Conservation (phyloP, 2,888 invertebrate genomes). For the Orthosia incerta region DNA sequence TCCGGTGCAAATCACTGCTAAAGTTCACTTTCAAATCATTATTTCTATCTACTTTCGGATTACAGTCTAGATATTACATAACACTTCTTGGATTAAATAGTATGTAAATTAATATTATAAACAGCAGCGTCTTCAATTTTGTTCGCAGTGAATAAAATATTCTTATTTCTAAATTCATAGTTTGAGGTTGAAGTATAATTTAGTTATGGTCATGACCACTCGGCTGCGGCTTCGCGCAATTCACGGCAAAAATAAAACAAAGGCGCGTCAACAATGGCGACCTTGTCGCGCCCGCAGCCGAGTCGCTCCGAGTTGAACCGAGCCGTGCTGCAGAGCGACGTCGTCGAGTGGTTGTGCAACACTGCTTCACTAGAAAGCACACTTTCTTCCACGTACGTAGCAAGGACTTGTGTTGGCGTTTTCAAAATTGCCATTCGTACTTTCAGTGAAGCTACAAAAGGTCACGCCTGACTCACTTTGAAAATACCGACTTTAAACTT, state of each 20-base stretch:
- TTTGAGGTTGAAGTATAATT: slow-evolving; percentile 66
- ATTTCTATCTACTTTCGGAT: slow-evolving; percentile 53
- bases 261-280: slow-evolving; percentile 76
- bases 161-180: slow-evolving; percentile 62
- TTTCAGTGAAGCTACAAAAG: slow-evolving; percentile 39
- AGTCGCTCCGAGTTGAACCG: slow-evolving; percentile 7
- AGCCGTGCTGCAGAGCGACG: slow-evolving; percentile 31
- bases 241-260: slow-evolving; percentile 76
- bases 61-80: slow-evolving; percentile 48
- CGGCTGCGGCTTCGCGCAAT: slow-evolving; percentile 62
- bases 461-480: slow-evolving; percentile 48
- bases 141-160: slow-evolving; percentile 55
- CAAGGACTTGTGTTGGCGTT: slow-evolving; percentile 60
- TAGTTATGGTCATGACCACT: slow-evolving; percentile 75
- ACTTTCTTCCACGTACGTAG: slow-evolving; percentile 77
- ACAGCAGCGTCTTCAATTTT: slow-evolving; percentile 26
- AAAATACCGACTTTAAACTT: slow-evolving; percentile 66
- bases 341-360: slow-evolving; percentile 60
- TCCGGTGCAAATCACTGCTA: slow-evolving; percentile 67
- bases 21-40: slow-evolving; percentile 68
- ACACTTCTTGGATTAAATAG: slow-evolving; percentile 15
- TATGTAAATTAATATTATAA: slow-evolving; percentile 42
- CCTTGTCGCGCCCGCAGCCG: slow-evolving; percentile 73
- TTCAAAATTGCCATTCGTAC: slow-evolving; percentile 35
- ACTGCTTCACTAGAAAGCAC: slow-evolving; percentile 78